These are phyloP conservation scores for Pseudonaja textilis DNA, from an alignment of 2,113 vertebrate genomes.

Conservation along the genomic window DNA sequence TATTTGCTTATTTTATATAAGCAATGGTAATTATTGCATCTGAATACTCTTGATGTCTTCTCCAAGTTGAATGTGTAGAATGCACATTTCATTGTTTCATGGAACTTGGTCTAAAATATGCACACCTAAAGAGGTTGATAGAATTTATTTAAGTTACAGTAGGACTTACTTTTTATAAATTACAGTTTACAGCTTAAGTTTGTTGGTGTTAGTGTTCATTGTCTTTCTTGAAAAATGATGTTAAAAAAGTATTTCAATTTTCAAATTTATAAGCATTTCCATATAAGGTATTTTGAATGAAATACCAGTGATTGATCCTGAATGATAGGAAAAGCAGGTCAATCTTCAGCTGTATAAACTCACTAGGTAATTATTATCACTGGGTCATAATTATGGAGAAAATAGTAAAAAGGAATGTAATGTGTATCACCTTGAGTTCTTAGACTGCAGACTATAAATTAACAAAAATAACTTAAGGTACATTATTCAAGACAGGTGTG, in stretches of 20 bases:
- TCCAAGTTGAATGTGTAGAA: background rate
- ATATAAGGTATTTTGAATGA: conserved; percentile 5
- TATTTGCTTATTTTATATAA: background rate
- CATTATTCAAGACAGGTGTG: background rate
- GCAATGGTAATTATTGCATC: background rate
- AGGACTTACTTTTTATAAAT: conserved; percentile 33
- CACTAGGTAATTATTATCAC: background rate
- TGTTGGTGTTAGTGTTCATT: background rate
- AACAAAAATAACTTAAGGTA: background rate
- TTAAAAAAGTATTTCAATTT: conserved; percentile 29
- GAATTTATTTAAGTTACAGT: background rate
- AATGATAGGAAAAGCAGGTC: background rate
- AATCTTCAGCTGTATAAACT: background rate
- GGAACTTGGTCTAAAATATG: background rate
- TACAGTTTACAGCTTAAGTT: background rate
- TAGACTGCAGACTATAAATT: background rate
- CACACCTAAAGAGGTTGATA: background rate
- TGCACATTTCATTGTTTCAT: background rate
- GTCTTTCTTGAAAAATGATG: conserved; percentile 32
- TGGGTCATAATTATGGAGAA: background rate
- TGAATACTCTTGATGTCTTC: background rate
- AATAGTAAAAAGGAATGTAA: background rate
- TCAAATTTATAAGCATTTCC: background rate
- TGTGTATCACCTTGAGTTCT: background rate
- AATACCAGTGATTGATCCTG: background rate